Conservation (phyloP, 1,140 invertebrate genomes). For the Gyrodactylus salaris region DNA sequence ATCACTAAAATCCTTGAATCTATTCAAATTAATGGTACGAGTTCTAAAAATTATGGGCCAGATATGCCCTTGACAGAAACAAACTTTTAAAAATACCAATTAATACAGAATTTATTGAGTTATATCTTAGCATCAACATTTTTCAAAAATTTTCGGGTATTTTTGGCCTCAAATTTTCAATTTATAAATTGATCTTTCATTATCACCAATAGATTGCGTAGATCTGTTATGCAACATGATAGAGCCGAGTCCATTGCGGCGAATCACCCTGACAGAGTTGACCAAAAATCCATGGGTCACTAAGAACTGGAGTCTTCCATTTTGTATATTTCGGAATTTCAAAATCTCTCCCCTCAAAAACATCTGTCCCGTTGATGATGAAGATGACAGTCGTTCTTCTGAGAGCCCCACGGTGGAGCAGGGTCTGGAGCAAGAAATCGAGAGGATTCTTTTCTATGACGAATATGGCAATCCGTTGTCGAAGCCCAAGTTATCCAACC, state of each 20-base stretch:
- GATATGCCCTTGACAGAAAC: no score
- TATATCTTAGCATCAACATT: no score
- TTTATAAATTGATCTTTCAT: neutral
- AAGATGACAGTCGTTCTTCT: neutral
- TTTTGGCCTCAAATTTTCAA: no score
- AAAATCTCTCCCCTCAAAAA: neutral
- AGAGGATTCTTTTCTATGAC: neutral
- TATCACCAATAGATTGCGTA: neutral
- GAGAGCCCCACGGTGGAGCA: no score
- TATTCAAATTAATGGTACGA: no score
- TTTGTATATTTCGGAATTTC: neutral
- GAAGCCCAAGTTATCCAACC: neutral
- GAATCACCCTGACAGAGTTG: neutral
- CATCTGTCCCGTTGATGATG: neutral
- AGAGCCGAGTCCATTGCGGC: neutral
- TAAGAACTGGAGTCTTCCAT: neutral
- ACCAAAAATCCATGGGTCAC: neutral
- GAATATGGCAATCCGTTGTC: neutral
- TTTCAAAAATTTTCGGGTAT: no score
- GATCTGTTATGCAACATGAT: neutral
- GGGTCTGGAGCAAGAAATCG: neutral
- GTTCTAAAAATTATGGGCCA: no score
- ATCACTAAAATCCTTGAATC: no score
- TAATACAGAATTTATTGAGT: no score
- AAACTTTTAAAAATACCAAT: no score